Percentiles rank a stretch among this genome's conserved stretches.
phyloP scores from a whole-genome alignment of 2,113 vertebrate species.

The Mugil cephalus region DNA sequence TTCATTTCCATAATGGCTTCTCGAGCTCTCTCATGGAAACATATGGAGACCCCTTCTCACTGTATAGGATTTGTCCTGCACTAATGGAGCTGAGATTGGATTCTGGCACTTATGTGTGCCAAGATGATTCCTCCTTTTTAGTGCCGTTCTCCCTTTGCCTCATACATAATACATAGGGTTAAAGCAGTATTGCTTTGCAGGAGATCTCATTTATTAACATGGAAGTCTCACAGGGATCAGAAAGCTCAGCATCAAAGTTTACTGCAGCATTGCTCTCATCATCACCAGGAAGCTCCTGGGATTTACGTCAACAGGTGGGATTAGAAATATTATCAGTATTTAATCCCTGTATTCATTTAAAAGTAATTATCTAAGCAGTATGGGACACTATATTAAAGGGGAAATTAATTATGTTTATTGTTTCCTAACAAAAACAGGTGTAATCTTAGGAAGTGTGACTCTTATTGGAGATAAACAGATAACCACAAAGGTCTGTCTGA shows the following conservation, averaged over 20 bases:
- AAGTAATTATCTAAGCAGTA: background rate
- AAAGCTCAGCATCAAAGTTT: constrained; percentile 76
- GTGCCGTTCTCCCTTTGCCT: constrained; percentile 79
- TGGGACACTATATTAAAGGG: background rate
- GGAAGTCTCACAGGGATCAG: constrained; percentile 78
- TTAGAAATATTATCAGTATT: constrained; percentile 38
- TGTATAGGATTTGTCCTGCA: constrained; percentile 83
- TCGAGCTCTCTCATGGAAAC: constrained; percentile 79
- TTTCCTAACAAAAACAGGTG: background rate
- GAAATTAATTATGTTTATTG: background rate
- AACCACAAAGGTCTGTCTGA: too few relatives aligned
- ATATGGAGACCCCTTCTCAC: constrained; percentile 80
- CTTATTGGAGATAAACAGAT: too few relatives aligned
- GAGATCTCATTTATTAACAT: constrained; percentile 84
- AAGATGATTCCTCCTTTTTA: constrained; percentile 84
- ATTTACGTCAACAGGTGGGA: constrained; percentile 67
- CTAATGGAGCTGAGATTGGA: constrained; percentile 87
- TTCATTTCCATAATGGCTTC: constrained; percentile 87
- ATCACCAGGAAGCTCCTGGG: constrained; percentile 49
- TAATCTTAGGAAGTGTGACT: background rate
- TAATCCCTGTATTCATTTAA: constrained; percentile 17
- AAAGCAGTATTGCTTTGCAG: constrained; percentile 81
- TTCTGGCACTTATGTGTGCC: constrained; percentile 82
- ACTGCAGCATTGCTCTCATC: constrained; percentile 56
- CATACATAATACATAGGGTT: constrained; percentile 86